phyloP scores from a whole-genome alignment of 37 sponge, comb jelly and placozoan species.

The Petrosia ficiformis region DNA sequence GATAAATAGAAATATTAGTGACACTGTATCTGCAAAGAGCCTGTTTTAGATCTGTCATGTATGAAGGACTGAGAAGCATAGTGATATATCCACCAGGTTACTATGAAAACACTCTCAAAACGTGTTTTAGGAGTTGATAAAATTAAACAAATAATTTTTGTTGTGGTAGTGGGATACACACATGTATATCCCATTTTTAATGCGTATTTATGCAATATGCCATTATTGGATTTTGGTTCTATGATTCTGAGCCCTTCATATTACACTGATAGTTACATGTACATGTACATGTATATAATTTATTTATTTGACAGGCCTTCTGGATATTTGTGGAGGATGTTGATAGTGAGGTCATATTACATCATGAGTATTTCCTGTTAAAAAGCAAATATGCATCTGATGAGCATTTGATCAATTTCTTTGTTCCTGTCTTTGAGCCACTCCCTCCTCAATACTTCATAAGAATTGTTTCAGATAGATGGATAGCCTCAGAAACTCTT shows the following conservation, averaged over 20 bases:
- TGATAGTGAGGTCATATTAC: constrained; percentile 92
- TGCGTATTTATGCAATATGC: not conserved
- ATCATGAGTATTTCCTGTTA: constrained; percentile 96
- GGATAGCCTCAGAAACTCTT: constrained; percentile 90
- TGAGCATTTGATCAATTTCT: constrained; percentile 92
- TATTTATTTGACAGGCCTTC: constrained; percentile 68
- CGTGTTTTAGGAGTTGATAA: too few species aligned
- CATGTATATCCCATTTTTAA: not conserved
- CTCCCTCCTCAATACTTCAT: constrained; percentile 99
- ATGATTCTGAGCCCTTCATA: too few species aligned
- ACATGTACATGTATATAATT: too few species aligned
- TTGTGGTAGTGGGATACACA: not conserved
- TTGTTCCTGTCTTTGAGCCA: constrained; percentile 98
- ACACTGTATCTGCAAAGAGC: too few species aligned
- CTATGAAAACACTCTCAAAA: too few species aligned
- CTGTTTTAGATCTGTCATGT: too few species aligned
- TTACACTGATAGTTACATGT: too few species aligned
- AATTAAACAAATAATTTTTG: too few species aligned
- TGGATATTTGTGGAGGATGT: constrained; percentile 99
- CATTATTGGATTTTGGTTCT: not conserved
- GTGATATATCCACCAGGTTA: too few species aligned
- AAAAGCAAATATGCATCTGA: constrained; percentile 89
- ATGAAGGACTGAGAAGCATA: too few species aligned
- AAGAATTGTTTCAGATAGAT: constrained; percentile 56
- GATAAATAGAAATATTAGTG: too few species aligned